phyloP scores from a whole-genome alignment of 2,888 invertebrate species.

The Alitta virens region DNA sequence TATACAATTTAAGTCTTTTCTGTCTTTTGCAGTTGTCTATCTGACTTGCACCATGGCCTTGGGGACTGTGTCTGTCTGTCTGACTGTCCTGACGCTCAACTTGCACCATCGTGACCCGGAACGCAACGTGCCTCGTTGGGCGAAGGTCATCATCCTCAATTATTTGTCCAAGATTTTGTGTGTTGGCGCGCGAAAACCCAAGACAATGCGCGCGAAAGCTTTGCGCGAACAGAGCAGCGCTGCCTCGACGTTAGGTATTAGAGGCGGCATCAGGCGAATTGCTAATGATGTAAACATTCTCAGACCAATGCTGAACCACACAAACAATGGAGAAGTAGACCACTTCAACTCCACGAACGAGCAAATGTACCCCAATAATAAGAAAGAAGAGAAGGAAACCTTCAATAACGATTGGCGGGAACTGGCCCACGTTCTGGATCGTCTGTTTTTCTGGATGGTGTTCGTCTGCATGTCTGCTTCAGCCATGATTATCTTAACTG shows the following conservation, averaged over 20 bases:
- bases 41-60: slow-evolving; percentile 34
- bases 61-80: slow-evolving; percentile 31
- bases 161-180: slow-evolving; percentile 28
- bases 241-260: slow-evolving; percentile 8
- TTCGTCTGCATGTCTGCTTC: slow-evolving; percentile 30
- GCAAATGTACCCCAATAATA: background rate
- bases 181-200: slow-evolving; percentile 25
- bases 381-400: slow-evolving; percentile 7
- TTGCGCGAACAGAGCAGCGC: slow-evolving; percentile 3
- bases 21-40: slow-evolving; percentile 27
- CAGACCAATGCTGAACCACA: slow-evolving; percentile 19
- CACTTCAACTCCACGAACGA: slow-evolving; percentile 13
- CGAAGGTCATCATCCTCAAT: slow-evolving; percentile 23
- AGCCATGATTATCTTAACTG: slow-evolving; percentile 26
- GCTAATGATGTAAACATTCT: slow-evolving; percentile 24
- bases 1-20: no score
- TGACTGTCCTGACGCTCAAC: slow-evolving; percentile 32
- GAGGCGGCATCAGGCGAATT: slow-evolving; percentile 21
- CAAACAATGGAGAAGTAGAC: slow-evolving; percentile 10
- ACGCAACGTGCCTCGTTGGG: slow-evolving; percentile 27
- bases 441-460: slow-evolving; percentile 32
- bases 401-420: slow-evolving; percentile 28
- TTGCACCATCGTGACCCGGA: slow-evolving; percentile 30
- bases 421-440: slow-evolving; percentile 30
- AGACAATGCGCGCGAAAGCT: slow-evolving; percentile 15